Evolutionary conservation across 2,113 vertebrate species (phyloP), one percentile per base, ranked within the genome.

Genomic region (Megaptera novaeangliae): DNA sequence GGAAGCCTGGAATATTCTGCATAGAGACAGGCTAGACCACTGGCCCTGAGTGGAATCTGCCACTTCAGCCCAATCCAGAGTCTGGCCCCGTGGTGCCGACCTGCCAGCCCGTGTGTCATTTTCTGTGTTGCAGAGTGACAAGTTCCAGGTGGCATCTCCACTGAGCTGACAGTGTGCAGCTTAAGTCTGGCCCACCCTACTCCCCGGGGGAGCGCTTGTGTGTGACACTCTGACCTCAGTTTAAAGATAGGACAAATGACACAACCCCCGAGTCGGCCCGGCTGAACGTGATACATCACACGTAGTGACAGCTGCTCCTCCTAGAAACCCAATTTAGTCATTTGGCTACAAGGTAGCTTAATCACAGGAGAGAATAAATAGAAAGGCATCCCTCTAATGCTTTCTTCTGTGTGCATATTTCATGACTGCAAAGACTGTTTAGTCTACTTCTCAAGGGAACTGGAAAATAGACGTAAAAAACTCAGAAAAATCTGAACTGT

Each of bases 221-320:
- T 94, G 81, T 81, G 98, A 98, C 98, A 97, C 64, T 72, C 94
- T 99, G 99, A 99, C 98, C 98, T 98, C 98, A 97, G 95, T 98
- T 98, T 98, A 97, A 97, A 98, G 96, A 95, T 52, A 98, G 98
- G 96, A 98, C 98, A 98, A 98, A 97, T 96, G 97, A 98, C 97
- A 89, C 75, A 84, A 95, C 85, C 85, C 72, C 77, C 0, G 81
- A 91, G 96, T 74, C 34, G 84, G 92, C 75, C 89, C 71, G 96
- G 97, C 97, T 96, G 98, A 98, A 98, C 98, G 57, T 27, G 75
- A 80, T 52, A 97, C 98, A 98, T 98, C 98, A 98, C 96, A 82
- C 34, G 0, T 25, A 69, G 78, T 88, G 98, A 96, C 98, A 98
- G 98, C 97, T 98, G 94, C 94, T 97, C 96, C 92, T 98, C 96